phyloP scores from a whole-genome alignment of 2,797 vertebrate genomes.

The Cossypha caffra region DNA sequence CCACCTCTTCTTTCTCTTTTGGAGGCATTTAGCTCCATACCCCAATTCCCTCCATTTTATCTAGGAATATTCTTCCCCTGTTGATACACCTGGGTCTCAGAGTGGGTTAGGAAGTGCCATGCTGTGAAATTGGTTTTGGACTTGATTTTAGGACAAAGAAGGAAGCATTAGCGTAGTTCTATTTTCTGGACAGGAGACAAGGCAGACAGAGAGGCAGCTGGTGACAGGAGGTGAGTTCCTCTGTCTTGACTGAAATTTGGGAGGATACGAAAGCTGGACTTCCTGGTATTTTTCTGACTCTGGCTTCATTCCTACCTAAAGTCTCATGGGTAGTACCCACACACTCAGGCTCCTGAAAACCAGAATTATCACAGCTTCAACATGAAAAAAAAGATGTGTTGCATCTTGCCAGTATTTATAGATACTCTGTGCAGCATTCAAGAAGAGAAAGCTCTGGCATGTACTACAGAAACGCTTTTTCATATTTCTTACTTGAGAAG shows the following conservation, averaged over 20 bases:
- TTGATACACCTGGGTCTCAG: not conserved
- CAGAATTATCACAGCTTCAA: not conserved
- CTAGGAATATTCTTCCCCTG: accelerated
- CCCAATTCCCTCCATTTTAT: not conserved
- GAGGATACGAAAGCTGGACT: not conserved
- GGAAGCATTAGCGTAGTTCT: not conserved
- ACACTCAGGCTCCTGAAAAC: not conserved
- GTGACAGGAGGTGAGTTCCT: not conserved
- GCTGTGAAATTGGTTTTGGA: accelerated
- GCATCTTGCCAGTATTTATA: not conserved
- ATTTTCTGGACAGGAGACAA: not conserved
- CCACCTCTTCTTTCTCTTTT: not conserved
- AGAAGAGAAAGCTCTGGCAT: not conserved
- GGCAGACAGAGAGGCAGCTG: not conserved
- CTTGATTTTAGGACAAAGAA: not conserved
- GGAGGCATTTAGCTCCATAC: not conserved
- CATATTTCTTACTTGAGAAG: not conserved
- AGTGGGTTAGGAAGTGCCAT: not conserved
- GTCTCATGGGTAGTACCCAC: not conserved
- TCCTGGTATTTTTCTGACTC: not conserved
- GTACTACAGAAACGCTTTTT: accelerated
- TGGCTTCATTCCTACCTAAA: not conserved
- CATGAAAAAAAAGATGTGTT: not conserved
- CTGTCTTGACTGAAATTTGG: not conserved
- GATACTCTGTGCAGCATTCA: not conserved